phyloP scores from a whole-genome alignment of 2,888 invertebrate species.

The Shargacucullia verbasci region DNA sequence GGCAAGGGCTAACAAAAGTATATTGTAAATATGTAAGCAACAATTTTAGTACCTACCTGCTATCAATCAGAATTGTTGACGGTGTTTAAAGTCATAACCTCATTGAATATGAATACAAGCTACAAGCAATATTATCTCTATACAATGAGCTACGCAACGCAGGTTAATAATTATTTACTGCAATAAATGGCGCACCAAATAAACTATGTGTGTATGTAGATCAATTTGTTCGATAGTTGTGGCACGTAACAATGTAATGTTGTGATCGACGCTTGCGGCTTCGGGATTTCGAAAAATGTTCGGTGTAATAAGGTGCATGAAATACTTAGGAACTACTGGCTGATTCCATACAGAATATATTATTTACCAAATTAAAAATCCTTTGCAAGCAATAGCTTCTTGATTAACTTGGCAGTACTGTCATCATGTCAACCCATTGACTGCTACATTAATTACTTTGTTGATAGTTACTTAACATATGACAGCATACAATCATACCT shows the following conservation, averaged over 20 bases:
- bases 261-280: constrained; percentile 43
- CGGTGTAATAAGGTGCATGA: constrained; percentile 19
- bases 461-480: too few relatives aligned
- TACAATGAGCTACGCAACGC: constrained; percentile 48
- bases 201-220: constrained; percentile 53
- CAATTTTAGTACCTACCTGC: constrained; percentile 27
- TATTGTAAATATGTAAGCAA: constrained; percentile 2
- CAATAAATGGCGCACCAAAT: constrained; percentile 53
- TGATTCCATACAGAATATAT: too few relatives aligned
- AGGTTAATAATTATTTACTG: constrained; percentile 58
- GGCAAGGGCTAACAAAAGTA: too few relatives aligned
- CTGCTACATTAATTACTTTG: too few relatives aligned
- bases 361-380: too few relatives aligned
- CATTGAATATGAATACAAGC: constrained; percentile 44
- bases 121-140: constrained; percentile 45
- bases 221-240: constrained; percentile 58
- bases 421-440: too few relatives aligned
- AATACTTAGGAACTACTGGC: background rate
- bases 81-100: constrained; percentile 34
- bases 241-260: constrained; percentile 53
- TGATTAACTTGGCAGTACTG: too few relatives aligned
- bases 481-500: too few relatives aligned
- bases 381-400: too few relatives aligned
- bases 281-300: constrained; percentile 49
- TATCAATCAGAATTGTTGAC: constrained; percentile 5